phyloP scores from a whole-genome alignment of 2,888 invertebrate genomes.

The Lepidonotus clava region DNA sequence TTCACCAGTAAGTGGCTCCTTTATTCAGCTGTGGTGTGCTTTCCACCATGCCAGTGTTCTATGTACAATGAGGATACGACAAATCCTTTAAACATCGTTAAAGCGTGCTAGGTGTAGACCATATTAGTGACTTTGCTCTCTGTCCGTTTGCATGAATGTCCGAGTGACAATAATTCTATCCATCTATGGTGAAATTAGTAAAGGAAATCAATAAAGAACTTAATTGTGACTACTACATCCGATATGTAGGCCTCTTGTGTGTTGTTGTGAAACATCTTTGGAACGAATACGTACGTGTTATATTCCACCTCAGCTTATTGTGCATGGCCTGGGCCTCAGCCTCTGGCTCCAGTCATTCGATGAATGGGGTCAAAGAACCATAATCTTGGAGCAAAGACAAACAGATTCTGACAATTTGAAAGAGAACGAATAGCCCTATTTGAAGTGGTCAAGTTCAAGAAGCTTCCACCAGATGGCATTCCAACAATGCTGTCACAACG shows the following conservation, averaged over 20 bases:
- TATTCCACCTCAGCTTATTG: slow-evolving; percentile 24
- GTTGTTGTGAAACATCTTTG: slow-evolving; percentile 1
- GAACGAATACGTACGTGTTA: neutral
- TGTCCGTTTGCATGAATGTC: slow-evolving; percentile 24
- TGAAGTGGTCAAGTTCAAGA: no score
- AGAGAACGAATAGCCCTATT: no score
- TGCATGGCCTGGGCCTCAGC: no score
- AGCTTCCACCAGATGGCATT: no score
- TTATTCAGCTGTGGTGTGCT: slow-evolving; percentile 6
- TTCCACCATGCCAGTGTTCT: slow-evolving; percentile 21
- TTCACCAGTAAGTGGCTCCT: neutral
- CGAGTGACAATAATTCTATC: slow-evolving; percentile 10
- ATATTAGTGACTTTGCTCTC: slow-evolving; percentile 33
- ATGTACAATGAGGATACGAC: neutral
- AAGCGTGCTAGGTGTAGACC: slow-evolving; percentile 35
- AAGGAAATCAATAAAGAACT: neutral
- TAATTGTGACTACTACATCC: neutral
- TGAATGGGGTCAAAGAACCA: no score
- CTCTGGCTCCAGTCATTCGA: no score
- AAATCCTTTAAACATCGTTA: neutral
- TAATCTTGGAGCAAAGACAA: no score
- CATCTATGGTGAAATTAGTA: slow-evolving; percentile 6
- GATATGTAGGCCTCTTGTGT: neutral
- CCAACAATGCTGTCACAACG: no score
- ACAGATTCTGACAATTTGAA: no score